Evolutionary conservation across 2,113 vertebrate species (phyloP), one percentile per base, ranked within the genome.

Genomic region (Aphyosemion australe): DNA sequence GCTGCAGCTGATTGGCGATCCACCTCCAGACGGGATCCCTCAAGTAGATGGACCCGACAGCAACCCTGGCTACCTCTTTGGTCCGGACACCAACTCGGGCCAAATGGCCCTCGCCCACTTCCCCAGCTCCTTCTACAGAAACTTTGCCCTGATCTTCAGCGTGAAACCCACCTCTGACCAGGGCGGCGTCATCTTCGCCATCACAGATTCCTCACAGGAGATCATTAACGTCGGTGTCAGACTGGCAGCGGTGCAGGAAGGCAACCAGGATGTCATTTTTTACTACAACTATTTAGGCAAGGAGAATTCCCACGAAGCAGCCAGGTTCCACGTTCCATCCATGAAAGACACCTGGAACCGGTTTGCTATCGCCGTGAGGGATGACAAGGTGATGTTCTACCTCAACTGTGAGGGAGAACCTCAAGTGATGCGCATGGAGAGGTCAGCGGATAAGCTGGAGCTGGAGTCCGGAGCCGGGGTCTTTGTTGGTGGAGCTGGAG

Each of bases 401-500:
- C 56, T 94, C 73, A 94, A 94, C 87, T 99, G 97, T 1, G 93
- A 95, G 76, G 52, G 61, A 0, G 93, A 94, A 37, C 80, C 93
- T 0, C 79, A 91, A 66, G 82, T 91, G 5, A 61, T 78, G 45
- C 89, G 1, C 2, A 88, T 99, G 0, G 87, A 92, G 63, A 94
- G 94, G 16, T 93, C 95, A 0, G 90, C 91, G 0, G 93, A 91
- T 9, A 91, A 93, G 62, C 93, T 99, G 94, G 94, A 94, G 60
- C 85, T 99, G 76, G 94, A 96, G 26, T 74, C 83, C 0, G 94
- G 94, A 0, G 93, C 97, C 0, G 94, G 95, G 15, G 80, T 98
- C 72, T 98, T 98, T 6, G 94, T 99, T 18, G 97, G 93, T 3
- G 95, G 97, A 65, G 96, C 95, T 2, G 95, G 97, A 83, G 94